Conservation (phyloP, 2,888 invertebrate species). For the Cerceris ruficornis region DNA sequence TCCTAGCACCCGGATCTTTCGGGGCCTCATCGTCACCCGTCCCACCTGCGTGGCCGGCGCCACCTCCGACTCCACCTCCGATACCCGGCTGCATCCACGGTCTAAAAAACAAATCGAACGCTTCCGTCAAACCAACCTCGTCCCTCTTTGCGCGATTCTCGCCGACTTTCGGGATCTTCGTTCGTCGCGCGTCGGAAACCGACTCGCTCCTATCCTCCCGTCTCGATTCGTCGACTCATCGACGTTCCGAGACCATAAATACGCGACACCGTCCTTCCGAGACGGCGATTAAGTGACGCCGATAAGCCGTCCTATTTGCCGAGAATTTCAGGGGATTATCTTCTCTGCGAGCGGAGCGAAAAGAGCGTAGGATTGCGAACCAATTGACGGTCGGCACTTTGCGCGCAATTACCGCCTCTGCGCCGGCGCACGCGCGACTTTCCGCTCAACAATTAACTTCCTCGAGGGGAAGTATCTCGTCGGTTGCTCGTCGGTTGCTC, state of each 20-base stretch:
- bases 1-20: slow-evolving; percentile 92
- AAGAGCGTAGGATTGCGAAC: slow-evolving; percentile 35
- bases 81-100: slow-evolving; percentile 83
- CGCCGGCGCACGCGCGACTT: slow-evolving; percentile 51
- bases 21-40: slow-evolving; percentile 90
- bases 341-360: background rate
- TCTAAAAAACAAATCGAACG: slow-evolving; percentile 78
- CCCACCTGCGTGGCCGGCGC: slow-evolving; percentile 75
- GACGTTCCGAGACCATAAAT: no score
- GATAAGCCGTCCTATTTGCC: no score
- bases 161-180: no score
- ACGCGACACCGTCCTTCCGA: no score
- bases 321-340: background rate
- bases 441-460: slow-evolving; percentile 63
- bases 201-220: no score
- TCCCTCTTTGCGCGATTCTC: no score
- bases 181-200: no score
- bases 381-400: slow-evolving; percentile 38
- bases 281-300: no score
- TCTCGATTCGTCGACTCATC: no score
- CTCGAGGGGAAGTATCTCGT: slow-evolving; percentile 51
- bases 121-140: slow-evolving; percentile 13
- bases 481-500: slow-evolving; percentile 38
- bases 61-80: slow-evolving; percentile 73
- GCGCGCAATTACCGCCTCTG: slow-evolving; percentile 23